phyloP scores from a whole-genome alignment of 2,888 invertebrate species.

The Rhynchonema sp. region DNA sequence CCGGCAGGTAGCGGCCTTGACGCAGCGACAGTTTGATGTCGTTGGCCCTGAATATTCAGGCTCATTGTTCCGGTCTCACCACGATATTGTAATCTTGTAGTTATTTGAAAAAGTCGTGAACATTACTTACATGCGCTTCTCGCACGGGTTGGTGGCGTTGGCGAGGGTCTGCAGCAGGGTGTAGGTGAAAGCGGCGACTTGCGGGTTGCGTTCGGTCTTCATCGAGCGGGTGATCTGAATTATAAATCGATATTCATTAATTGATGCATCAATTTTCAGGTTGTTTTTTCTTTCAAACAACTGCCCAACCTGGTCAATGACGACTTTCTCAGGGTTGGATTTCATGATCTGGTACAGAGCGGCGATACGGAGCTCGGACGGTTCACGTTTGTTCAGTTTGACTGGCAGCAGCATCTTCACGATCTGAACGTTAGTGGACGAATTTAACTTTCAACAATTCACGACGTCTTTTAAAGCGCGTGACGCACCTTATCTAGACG shows the following conservation, averaged over 20 bases:
- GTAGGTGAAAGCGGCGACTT: constrained; percentile 17
- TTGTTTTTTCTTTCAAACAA: no score
- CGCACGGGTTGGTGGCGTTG: constrained; percentile 14
- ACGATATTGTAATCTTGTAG: constrained; percentile 3
- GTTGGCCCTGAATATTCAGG: background rate
- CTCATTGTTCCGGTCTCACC: no score
- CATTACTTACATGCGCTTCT: constrained; percentile 8
- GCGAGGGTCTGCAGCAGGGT: constrained; percentile 14
- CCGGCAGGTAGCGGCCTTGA: constrained; percentile 9
- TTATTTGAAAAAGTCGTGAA: background rate
- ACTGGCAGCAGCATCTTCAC: constrained; percentile 18
- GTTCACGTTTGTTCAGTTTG: constrained; percentile 15
- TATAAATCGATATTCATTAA: no score
- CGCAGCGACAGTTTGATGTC: constrained; percentile 11
- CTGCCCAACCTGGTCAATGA: no score
- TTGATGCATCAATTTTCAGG: no score
- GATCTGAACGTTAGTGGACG: constrained; percentile 10
- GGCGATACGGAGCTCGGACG: constrained; percentile 16
- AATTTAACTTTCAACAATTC: background rate
- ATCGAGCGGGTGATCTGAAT: constrained; percentile 15
- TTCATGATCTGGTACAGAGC: constrained; percentile 16
- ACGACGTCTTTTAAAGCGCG: background rate
- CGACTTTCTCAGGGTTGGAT: constrained; percentile 13
- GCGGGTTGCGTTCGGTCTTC: constrained; percentile 14
- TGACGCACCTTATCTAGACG: no score